Evolutionary conservation across 2,113 vertebrate species (phyloP).

Genomic region (Labeo catla): DNA sequence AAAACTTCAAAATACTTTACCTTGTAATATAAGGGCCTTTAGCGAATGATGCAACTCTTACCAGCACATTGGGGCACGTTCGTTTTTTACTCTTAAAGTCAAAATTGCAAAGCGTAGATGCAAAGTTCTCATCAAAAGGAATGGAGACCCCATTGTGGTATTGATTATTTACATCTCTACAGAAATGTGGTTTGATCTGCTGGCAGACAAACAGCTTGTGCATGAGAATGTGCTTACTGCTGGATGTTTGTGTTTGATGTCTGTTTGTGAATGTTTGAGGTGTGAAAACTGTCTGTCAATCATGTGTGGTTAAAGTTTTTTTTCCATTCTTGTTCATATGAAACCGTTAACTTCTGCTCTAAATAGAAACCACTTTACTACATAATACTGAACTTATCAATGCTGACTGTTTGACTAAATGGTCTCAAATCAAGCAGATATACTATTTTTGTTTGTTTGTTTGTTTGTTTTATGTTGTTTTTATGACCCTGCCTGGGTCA

Average conservation of each 20-base stretch:
- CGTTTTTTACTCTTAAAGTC: not conserved
- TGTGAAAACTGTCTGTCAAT: not conserved
- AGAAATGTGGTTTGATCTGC: not conserved
- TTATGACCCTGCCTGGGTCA: no score
- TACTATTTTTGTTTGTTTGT: no score
- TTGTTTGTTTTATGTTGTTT: no score
- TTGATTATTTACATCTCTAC: not conserved
- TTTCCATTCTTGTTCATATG: not conserved
- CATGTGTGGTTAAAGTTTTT: not conserved
- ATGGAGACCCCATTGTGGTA: not conserved
- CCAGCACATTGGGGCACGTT: not conserved
- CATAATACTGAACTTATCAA: not conserved
- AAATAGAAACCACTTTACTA: not conserved
- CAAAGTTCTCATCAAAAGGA: not conserved
- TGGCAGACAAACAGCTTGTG: not conserved
- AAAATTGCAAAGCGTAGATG: not conserved
- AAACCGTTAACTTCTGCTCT: not conserved
- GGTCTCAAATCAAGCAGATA: not conserved
- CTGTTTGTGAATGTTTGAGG: not conserved
- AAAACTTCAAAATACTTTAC: not conserved
- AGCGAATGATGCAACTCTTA: not conserved
- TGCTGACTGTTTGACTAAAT: not conserved
- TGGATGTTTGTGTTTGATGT: not conserved
- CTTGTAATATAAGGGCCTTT: not conserved
- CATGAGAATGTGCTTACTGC: not conserved